Evolutionary conservation across 2,113 vertebrate genomes (phyloP), one percentile per base, ranked within the genome.

Genomic region (Stomatorhinus ivindoensis): DNA sequence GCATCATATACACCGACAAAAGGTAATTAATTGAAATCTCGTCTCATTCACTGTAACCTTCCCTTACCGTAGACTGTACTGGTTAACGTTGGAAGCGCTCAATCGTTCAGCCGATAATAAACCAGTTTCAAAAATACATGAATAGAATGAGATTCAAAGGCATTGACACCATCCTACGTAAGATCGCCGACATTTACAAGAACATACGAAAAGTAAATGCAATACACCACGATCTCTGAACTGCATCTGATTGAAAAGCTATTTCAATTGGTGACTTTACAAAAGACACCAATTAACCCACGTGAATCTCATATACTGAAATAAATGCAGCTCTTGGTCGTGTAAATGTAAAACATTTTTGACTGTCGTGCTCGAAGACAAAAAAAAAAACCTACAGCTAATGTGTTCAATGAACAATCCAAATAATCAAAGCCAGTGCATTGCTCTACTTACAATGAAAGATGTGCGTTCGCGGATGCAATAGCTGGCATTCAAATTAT

Each of bases 191-290:
- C 4, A 47, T 86, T 51, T 31, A 86, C 21, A 51, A 86, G 31
- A 53, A 55, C 76, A 83, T 55, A 89, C 19, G 10, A 88, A 89
- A 82, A 84, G 51, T 89, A 89, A 24, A 87, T 46, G 4, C 27
- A 44, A 90, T 31, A 42, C 24, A 24, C 19, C 19, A n/a, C 9
- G 35, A 80, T 53, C 80, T 51, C 51, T 42, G 5, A 65, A 65
- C 80, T 88, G 31, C 53, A 48, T 69, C 87, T 85, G 87, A 88
- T 86, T 86, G 80, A 86, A 88, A 51, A 55, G 76, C 89, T 47
- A 65, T 90, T 90, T 88, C 82, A 84, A 88, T 90, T 88, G 87
- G 90, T 76, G 87, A 88, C 87, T 88, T 90, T 88, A 88, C 76
- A 88, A 27, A 69, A 90, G 53, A 82, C 27, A 85, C 76, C 73